Conservation (phyloP, 2,888 invertebrate species). For the Dolichopus griseipennis region DNA sequence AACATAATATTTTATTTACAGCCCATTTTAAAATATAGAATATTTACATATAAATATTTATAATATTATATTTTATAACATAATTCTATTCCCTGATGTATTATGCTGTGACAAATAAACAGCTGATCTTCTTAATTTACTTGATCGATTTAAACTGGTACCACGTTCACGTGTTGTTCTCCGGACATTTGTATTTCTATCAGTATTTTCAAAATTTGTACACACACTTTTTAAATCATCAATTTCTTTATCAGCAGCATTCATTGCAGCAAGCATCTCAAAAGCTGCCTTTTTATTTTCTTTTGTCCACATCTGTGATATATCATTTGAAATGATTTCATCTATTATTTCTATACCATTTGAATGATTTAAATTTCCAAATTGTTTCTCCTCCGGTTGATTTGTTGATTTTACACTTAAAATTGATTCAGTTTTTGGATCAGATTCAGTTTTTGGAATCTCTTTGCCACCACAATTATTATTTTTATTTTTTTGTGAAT, state of each 20-base stretch:
- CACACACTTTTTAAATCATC: slow-evolving; percentile 10
- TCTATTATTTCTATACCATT: slow-evolving; percentile 14
- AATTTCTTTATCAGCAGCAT: slow-evolving; percentile 29
- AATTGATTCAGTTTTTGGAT: slow-evolving; percentile 11
- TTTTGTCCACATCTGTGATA: slow-evolving; percentile 35
- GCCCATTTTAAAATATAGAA: no score
- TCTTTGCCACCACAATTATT: background rate
- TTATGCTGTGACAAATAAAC: background rate
- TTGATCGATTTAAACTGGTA: slow-evolving; percentile 4
- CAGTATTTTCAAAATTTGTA: background rate
- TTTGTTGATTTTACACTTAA: slow-evolving; percentile 10
- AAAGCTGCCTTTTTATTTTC: slow-evolving; percentile 41
- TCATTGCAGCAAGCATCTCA: slow-evolving; percentile 40
- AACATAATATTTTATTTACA: no score
- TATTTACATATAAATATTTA: no score
- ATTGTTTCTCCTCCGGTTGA: slow-evolving; percentile 18
- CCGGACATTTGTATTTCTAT: background rate
- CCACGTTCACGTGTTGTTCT: background rate
- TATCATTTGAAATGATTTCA: slow-evolving; percentile 24
- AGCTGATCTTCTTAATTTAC: slow-evolving; percentile 7
- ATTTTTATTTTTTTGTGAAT: background rate
- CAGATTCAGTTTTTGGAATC: background rate
- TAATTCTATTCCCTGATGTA: background rate
- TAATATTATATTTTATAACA: background rate
- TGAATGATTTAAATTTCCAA: slow-evolving; percentile 16